These are phyloP conservation scores for Trigoniulus corallinus DNA, from an alignment of 1,140 invertebrate species.

Conservation along the genomic window DNA sequence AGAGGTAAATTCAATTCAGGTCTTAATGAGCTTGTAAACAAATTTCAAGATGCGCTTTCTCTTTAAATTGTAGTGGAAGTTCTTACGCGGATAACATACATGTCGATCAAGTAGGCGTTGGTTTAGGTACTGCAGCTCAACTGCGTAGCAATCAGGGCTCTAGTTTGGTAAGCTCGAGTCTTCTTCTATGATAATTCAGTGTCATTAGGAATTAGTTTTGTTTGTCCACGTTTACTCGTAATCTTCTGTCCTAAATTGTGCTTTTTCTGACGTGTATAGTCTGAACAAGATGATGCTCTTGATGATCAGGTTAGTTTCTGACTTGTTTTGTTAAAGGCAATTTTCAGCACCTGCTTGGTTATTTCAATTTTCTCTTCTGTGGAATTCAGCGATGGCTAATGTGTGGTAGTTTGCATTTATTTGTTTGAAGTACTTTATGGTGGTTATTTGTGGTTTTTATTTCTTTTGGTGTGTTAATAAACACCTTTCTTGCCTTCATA, in stretches of 20 bases:
- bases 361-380: too few relatives aligned
- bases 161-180: neutral
- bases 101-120: slow-evolving; percentile 33
- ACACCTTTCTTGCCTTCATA: too few relatives aligned
- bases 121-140: slow-evolving; percentile 26
- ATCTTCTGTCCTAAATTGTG: neutral
- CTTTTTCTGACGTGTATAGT: neutral
- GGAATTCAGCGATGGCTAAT: too few relatives aligned
- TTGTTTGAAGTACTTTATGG: too few relatives aligned
- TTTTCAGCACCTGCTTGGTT: slow-evolving; percentile 3
- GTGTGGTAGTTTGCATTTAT: too few relatives aligned
- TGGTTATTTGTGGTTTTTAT: too few relatives aligned
- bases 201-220: neutral
- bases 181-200: neutral
- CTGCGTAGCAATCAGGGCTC: neutral
- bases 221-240: neutral
- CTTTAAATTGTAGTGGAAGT: neutral
- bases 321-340: slow-evolving; percentile 8
- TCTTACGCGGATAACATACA: neutral
- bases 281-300: slow-evolving; percentile 1
- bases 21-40: slow-evolving; percentile 3
- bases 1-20: slow-evolving; percentile 30
- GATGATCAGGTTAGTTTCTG: slow-evolving; percentile 8
- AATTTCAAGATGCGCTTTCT: neutral
- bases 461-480: too few relatives aligned